phyloP scores from a whole-genome alignment of 1,140 invertebrate species.

The Lepidurus couesii region DNA sequence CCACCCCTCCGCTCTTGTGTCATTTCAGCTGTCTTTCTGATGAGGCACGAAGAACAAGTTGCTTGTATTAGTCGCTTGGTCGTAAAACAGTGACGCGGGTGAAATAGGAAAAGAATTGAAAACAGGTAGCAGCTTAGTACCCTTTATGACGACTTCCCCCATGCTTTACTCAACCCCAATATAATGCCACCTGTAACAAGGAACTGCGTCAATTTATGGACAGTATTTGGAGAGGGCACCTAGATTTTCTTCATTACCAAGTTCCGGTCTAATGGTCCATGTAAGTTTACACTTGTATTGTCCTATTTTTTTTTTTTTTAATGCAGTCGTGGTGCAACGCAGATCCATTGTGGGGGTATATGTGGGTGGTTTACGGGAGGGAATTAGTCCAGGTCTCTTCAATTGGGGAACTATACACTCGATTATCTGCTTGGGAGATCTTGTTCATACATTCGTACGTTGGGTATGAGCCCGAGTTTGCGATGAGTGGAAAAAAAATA shows the following conservation, averaged over 20 bases:
- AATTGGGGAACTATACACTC: not conserved
- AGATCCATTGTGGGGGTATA: too few relatives aligned
- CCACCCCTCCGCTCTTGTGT: not conserved
- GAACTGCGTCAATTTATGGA: constrained; percentile 21
- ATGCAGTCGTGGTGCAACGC: constrained; percentile 2
- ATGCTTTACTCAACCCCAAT: not conserved
- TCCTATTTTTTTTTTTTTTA: not conserved
- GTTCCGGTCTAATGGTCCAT: not conserved
- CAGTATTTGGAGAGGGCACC: not conserved
- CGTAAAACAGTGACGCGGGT: not conserved
- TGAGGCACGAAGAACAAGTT: not conserved
- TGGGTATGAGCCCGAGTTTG: too few relatives aligned
- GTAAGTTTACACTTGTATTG: not conserved
- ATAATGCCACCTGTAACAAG: not conserved
- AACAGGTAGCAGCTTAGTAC: not conserved
- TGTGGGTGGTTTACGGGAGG: not conserved
- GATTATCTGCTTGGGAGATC: not conserved
- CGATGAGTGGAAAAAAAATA: too few relatives aligned
- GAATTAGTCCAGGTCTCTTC: not conserved
- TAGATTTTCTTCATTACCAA: not conserved
- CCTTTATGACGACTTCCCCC: not conserved
- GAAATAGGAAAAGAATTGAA: not conserved
- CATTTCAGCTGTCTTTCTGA: not conserved
- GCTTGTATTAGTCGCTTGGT: not conserved
- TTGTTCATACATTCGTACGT: too few relatives aligned